Percentiles rank a stretch among this genome's conserved stretches.
Evolutionary conservation across 2,113 vertebrate species (phyloP).

Genomic region (Cyanoderma ruficeps): DNA sequence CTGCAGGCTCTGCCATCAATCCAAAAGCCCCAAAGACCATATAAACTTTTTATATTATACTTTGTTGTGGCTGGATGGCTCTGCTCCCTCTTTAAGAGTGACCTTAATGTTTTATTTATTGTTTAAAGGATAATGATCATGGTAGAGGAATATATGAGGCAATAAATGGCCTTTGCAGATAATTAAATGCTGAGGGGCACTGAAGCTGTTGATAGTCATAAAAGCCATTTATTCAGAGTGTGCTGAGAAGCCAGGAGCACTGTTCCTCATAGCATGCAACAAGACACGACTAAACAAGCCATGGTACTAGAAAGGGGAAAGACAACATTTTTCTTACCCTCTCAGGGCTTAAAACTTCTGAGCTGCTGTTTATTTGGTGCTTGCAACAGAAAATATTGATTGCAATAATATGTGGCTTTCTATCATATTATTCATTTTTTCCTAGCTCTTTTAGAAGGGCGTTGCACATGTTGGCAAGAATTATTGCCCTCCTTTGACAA

Average conservation of each 20-base stretch:
- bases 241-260: slow-evolving; percentile 13
- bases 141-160: slow-evolving; percentile 67
- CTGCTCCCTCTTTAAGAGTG: slow-evolving; percentile 45
- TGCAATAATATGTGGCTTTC: neutral
- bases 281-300: slow-evolving; percentile 52
- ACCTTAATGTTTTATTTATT: slow-evolving; percentile 74
- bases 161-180: slow-evolving; percentile 71
- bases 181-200: slow-evolving; percentile 67
- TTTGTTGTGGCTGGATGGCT: slow-evolving; percentile 39
- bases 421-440: neutral
- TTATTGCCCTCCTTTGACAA: neutral
- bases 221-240: slow-evolving; percentile 60
- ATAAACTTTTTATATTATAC: slow-evolving; percentile 35
- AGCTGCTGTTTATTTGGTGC: slow-evolving; percentile 15
- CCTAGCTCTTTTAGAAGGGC: neutral
- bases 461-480: neutral
- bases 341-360: slow-evolving; percentile 18
- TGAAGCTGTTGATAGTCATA: slow-evolving; percentile 52
- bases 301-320: neutral
- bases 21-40: neutral
- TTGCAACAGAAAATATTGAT: slow-evolving; percentile 40
- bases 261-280: slow-evolving; percentile 8
- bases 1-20: neutral
- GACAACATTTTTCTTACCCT: slow-evolving; percentile 40
- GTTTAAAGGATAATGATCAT: slow-evolving; percentile 68